These are phyloP conservation scores for Psophia crepitans DNA, from an alignment of 2,113 vertebrate genomes.

Conservation along the genomic window DNA sequence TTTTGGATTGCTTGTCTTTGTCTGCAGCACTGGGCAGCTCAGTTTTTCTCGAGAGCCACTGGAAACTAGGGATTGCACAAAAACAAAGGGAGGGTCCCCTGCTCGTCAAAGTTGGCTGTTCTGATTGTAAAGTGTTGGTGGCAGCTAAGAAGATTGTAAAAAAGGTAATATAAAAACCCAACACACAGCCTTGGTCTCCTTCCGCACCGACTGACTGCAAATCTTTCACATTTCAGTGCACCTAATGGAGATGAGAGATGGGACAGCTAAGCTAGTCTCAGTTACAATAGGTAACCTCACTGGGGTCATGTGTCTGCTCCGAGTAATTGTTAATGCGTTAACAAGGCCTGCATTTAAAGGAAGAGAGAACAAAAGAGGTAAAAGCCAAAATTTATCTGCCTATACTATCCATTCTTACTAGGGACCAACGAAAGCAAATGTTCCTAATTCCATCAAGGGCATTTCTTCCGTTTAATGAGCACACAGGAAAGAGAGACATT, in stretches of 20 bases:
- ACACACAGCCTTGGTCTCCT: not conserved
- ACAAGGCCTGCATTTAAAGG: not conserved
- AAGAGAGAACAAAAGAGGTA: not conserved
- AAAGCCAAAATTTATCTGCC: not conserved
- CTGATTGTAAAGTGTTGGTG: not conserved
- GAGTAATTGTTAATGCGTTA: not conserved
- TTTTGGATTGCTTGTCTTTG: not conserved
- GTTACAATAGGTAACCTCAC: not conserved
- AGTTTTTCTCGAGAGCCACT: not conserved
- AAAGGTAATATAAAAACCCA: not conserved
- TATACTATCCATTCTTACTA: not conserved
- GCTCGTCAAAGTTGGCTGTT: not conserved
- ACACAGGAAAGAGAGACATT: slow-evolving; percentile 63
- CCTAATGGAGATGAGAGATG: slow-evolving; percentile 13
- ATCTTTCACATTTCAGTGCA: slow-evolving; percentile 27
- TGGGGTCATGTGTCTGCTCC: not conserved
- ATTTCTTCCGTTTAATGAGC: slow-evolving; percentile 70
- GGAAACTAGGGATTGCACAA: not conserved
- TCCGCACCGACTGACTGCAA: not conserved
- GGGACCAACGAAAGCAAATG: not conserved
- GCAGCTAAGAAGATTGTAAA: not conserved
- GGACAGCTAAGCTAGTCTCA: not conserved
- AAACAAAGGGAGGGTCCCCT: not conserved
- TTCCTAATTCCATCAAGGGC: slow-evolving; percentile 72
- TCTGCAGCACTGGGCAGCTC: not conserved